Base-by-base conservation (phyloP, 2,113 vertebrate species). In the Lontra canadensis region DNA sequence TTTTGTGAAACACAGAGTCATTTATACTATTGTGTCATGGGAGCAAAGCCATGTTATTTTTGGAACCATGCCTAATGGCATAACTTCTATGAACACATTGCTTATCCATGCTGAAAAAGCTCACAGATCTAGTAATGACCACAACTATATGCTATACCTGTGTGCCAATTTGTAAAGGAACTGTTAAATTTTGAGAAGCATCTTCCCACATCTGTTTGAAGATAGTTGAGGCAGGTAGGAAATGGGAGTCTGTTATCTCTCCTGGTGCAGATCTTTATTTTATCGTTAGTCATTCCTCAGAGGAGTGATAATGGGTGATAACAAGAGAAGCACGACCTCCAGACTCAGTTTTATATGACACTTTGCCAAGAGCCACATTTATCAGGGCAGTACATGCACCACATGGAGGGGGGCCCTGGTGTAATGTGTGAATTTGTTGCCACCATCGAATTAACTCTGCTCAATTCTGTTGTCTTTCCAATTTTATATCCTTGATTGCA, bases 291-390 rank as follows among this genome's bases (percentile, higher is more conserved):
- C 98, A 99, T 99, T 99, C 98, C 99, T 99, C 99, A 97, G 98
- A 99, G 99, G 99, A 99, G 98, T 99, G 99, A 99, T 99, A 99
- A 99, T 98, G 98, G 98, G 99, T 98, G 98, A 98, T 97, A 98
- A 97, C 94, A 97, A 98, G 97, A 98, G 98, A 98, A 98, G 96
- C 99, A 97, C 99, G 99, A 99, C 99, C 99, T 99, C 98, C 69
- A 98, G 98, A 98, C 97, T 98, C 97, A 97, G 99, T 99, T 99
- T 97, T 89, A 98, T 98, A 98, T 98, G 99, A 99, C 99, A 98
- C 99, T 99, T 99, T 99, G 99, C 99, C 99, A 99, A 99, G 98
- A 99, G 99, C 98, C 99, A 99, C 90, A 99, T 99, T 99, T 99
- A 99, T 99, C 99, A 99, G 99, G 99, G 97, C 98, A 98, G 82